Percentiles rank a stretch among this genome's conserved stretches.
Evolutionary conservation across 2,888 invertebrate genomes (phyloP).

Genomic region (Polymixis lichenea): DNA sequence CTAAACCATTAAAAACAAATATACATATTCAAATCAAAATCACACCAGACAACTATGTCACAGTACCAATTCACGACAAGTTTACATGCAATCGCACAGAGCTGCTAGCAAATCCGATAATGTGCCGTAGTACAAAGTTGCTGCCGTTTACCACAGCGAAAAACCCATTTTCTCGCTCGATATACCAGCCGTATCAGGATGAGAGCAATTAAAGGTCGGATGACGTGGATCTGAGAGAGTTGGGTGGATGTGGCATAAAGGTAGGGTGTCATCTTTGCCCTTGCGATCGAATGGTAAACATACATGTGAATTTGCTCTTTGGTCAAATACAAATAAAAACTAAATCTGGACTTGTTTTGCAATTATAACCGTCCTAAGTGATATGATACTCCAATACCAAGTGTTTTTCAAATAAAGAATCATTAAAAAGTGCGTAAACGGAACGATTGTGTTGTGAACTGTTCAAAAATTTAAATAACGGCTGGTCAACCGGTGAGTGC

Average conservation of each 20-base stretch:
- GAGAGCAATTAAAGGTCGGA: conserved; percentile 89
- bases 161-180: conserved; percentile 90
- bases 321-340: too few relatives aligned
- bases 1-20: conserved; percentile 6
- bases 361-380: too few relatives aligned
- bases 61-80: conserved; percentile 28
- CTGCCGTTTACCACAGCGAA: conserved; percentile 85
- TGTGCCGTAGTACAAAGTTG: conserved; percentile 86
- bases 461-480: too few relatives aligned
- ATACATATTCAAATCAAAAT: conserved; percentile 30
- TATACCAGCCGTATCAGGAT: conserved; percentile 90
- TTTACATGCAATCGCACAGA: conserved; percentile 58
- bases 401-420: too few relatives aligned
- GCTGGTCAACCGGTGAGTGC: too few relatives aligned
- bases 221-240: conserved; percentile 61
- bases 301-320: too few relatives aligned
- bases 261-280: too few relatives aligned
- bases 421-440: too few relatives aligned
- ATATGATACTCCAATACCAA: too few relatives aligned
- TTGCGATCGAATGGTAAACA: too few relatives aligned
- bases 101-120: conserved; percentile 86
- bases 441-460: too few relatives aligned
- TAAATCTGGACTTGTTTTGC: too few relatives aligned
- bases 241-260: conserved; percentile 74
- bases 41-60: conserved; percentile 57